These are phyloP conservation scores for Aphelocoma californica DNA, from an alignment of 2,797 vertebrate genomes.

Conservation along the genomic window DNA sequence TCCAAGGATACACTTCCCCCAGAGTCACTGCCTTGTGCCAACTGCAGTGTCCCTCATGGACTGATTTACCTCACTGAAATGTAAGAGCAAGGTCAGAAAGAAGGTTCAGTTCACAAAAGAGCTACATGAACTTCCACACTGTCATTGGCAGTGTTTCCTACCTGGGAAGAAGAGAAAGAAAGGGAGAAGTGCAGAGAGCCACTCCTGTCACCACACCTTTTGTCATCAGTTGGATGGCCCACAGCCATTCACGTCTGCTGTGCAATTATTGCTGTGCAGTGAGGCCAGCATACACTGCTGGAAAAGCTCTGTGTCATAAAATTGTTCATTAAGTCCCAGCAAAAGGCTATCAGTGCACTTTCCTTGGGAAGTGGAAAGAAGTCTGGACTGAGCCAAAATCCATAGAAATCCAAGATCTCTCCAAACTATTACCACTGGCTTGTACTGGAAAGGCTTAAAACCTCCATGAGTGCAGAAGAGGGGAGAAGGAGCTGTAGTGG, in stretches of 20 bases:
- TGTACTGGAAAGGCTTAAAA: not conserved
- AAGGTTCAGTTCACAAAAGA: not conserved
- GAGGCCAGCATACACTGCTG: not conserved
- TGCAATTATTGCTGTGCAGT: not conserved
- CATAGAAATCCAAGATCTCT: constrained; percentile 14
- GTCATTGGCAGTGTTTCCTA: not conserved
- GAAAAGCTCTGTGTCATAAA: not conserved
- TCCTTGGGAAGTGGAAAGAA: not conserved
- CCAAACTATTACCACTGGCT: not conserved
- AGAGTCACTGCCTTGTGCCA: not conserved
- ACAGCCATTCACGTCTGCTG: not conserved
- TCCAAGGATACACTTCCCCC: not conserved
- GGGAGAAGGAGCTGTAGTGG: not conserved
- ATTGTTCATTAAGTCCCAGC: not conserved
- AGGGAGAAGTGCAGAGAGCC: not conserved
- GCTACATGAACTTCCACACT: not conserved
- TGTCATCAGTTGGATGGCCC: not conserved
- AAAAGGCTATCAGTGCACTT: not conserved
- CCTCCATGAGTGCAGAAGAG: not conserved
- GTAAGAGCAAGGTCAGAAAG: not conserved
- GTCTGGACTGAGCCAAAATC: not conserved
- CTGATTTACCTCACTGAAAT: not conserved
- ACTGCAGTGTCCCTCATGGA: not conserved
- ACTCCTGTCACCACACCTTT: not conserved
- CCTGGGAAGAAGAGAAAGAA: not conserved